phyloP scores from a whole-genome alignment of 2,888 invertebrate genomes.

The Ethmia dodecea region DNA sequence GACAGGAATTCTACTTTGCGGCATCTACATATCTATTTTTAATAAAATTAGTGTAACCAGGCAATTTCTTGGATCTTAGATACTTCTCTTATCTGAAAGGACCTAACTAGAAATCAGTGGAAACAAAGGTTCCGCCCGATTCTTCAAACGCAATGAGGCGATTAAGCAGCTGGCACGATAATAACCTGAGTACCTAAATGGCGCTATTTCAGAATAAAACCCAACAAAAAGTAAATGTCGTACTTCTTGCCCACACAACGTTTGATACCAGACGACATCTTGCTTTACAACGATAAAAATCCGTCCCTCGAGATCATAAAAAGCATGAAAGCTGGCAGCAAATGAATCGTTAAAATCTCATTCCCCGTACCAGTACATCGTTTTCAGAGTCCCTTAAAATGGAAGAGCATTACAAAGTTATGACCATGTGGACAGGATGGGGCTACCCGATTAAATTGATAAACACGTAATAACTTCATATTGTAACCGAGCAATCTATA shows the following conservation, averaged over 20 bases:
- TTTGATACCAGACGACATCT: conserved; percentile 16
- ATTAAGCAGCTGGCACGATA: conserved; percentile 7
- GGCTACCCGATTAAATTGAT: conserved; percentile 20
- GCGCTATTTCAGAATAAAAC: conserved; percentile 6
- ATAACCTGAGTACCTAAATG: conserved; percentile 7
- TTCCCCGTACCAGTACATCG: conserved; percentile 33
- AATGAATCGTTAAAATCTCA: conserved; percentile 48
- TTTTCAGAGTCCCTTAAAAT: conserved; percentile 35
- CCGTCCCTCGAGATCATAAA: conserved; percentile 22
- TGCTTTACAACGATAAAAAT: conserved; percentile 23
- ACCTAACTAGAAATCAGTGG: conserved; percentile 13
- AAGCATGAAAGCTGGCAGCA: conserved; percentile 26
- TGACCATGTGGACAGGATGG: conserved; percentile 25
- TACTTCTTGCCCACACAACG: conserved; percentile 6
- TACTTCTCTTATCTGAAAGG: conserved; percentile 24
- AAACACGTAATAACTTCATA: conserved; percentile 10
- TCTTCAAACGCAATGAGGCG: conserved; percentile 11
- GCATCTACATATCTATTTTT: too few species aligned
- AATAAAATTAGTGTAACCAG: too few species aligned
- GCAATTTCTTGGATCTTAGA: too few species aligned
- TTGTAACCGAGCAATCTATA: conserved; percentile 11
- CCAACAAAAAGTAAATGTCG: conserved; percentile 8
- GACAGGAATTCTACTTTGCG: too few species aligned
- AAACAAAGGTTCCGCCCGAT: conserved; percentile 7
- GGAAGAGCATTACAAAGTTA: conserved; percentile 33